Base-by-base conservation (phyloP, 2,113 vertebrate genomes). In the Poecilia latipinna region DNA sequence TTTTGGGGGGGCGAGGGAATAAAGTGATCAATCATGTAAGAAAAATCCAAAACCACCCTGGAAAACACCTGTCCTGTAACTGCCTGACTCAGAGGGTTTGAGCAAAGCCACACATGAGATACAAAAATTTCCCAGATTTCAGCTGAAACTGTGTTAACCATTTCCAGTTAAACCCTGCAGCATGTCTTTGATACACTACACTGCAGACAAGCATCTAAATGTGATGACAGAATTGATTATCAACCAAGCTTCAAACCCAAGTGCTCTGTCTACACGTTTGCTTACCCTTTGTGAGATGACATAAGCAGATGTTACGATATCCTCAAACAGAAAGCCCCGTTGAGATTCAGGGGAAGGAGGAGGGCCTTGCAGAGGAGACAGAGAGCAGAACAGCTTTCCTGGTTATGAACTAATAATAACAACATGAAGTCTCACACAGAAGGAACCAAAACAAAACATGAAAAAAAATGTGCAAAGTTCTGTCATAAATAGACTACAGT, bases 401-500 rank as follows among this genome's bases (percentile, higher is more conserved):
- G 80, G 62, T 91, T 91, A 57, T 72, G 68, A 92, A 75, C 83
- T 68, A 60, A 85, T 32, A 83, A 82, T 4, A 82, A 82, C 28
- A 80, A 79, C 32, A 87, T 74, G 83, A 82, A 75, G 64, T 79
- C 37, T 26, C 81, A 79, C 90, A 81, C 77, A 91, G 86, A 85
- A 85, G 86, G 65, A 89, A 80, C 73, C 24, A 67, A 86, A 79
- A 85, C 77, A 82, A 93, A 84, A 82, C 11, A 70, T 42, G 71
- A 65, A 89, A 82, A 90, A 89, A 74, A 77, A 90, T 94, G 93
- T 89, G 90, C 94, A 94, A 94, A 88, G 82, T 91, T 91, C 86
- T 93, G 85, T 79, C 86, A 79, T 92, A 94, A 94, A 91, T 92
- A 93, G 90, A 91, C 88, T 90, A 83, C 88, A 92, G 93, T 90